Evolutionary conservation across 1,140 invertebrate genomes (phyloP).

Genomic region (Eciton burchellii): DNA sequence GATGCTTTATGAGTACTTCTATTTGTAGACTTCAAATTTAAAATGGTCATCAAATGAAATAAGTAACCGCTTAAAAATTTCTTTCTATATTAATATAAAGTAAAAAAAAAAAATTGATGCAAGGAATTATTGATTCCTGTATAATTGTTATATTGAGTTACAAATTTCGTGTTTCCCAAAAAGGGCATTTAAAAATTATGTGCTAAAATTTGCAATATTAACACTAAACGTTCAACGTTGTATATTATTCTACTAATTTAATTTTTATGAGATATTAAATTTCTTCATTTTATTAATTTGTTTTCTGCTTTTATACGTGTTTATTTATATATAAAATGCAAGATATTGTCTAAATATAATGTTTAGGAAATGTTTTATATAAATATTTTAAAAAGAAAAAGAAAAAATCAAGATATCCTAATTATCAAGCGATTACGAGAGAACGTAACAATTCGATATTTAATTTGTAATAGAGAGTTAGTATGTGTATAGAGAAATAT

Average conservation of each 20-base stretch:
- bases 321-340: slow-evolving; percentile 11
- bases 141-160: slow-evolving; percentile 29
- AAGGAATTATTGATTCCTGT: neutral
- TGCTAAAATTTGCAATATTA: slow-evolving; percentile 22
- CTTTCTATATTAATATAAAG: slow-evolving; percentile 72
- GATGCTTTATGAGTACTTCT: slow-evolving; percentile 63
- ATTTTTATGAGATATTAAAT: slow-evolving; percentile 11
- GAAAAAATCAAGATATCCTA: neutral
- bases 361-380: slow-evolving; percentile 9
- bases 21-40: slow-evolving; percentile 43
- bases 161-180: slow-evolving; percentile 40
- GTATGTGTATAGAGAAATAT: slow-evolving; percentile 44
- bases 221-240: slow-evolving; percentile 25
- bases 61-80: slow-evolving; percentile 29
- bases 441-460: neutral
- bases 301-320: neutral
- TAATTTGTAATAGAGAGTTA: slow-evolving; percentile 49
- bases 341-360: slow-evolving; percentile 39
- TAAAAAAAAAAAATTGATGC: no score
- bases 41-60: slow-evolving; percentile 40
- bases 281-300: neutral
- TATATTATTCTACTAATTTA: slow-evolving; percentile 37
- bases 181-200: slow-evolving; percentile 41
- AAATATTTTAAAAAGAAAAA: neutral
- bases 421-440: slow-evolving; percentile 22